phyloP scores from a whole-genome alignment of 2,113 vertebrate genomes.

The Xiphophorus maculatus region DNA sequence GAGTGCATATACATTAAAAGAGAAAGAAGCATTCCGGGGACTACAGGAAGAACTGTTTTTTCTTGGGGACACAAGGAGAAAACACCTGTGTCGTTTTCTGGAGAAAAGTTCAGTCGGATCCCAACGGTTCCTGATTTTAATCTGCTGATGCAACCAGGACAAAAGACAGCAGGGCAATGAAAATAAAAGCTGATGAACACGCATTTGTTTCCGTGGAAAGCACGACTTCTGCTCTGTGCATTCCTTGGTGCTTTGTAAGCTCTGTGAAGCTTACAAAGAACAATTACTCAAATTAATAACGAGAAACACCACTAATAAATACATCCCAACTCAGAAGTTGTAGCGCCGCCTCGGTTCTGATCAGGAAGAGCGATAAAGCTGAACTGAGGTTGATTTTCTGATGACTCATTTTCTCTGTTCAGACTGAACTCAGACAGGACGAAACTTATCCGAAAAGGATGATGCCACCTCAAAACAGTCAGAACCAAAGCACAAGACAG shows the following conservation, averaged over 20 bases:
- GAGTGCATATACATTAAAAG: conserved; percentile 37
- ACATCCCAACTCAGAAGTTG: too few species aligned
- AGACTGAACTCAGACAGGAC: too few species aligned
- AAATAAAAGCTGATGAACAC: background rate
- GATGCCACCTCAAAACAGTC: too few species aligned
- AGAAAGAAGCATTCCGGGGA: conserved; percentile 25
- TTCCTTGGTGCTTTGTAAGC: too few species aligned
- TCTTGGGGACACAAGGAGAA: conserved; percentile 28
- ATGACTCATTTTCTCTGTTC: too few species aligned
- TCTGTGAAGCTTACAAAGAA: background rate
- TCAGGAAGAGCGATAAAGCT: too few species aligned
- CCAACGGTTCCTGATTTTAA: conserved; percentile 10
- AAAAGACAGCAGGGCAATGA: background rate
- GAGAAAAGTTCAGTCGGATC: background rate
- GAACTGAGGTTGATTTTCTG: too few species aligned
- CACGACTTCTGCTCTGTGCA: background rate
- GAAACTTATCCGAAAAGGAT: too few species aligned
- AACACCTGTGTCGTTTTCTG: conserved; percentile 1
- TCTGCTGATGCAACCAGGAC: conserved; percentile 3
- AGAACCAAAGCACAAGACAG: too few species aligned
- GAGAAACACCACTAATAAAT: too few species aligned
- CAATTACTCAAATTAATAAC: too few species aligned
- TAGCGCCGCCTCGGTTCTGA: too few species aligned
- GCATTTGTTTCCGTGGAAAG: background rate
- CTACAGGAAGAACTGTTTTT: conserved; percentile 40